Evolutionary conservation across 2,888 invertebrate species (phyloP), one percentile per base, ranked within the genome.

Genomic region (Rutpela maculata): DNA sequence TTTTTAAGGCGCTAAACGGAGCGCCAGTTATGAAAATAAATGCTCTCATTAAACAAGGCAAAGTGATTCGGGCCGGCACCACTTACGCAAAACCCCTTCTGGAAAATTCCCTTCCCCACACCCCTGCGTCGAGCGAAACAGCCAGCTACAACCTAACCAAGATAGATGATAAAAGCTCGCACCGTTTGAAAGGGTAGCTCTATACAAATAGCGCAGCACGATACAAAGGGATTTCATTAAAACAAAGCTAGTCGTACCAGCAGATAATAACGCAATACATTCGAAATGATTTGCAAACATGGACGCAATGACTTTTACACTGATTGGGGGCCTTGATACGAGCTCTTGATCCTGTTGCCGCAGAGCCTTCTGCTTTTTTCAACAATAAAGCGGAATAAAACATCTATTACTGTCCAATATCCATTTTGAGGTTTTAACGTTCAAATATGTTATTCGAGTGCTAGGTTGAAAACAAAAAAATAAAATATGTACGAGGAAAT

Each of bases 181-280:
- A n/a, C 65, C 18, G 43, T 65, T 59, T 59, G 19, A 59, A 59
- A 59, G 59, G 59, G 59, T 59, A 19, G 19, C 59, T 59, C 18
- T 59, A 59, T 59, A 59, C 59, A 59, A 59, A 59, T 59, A 65
- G 17, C 18, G 63, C 15, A 65, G 35, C 38, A 11, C 35, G 12
- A 43, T 38, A 65, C 65, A 65, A 65, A 65, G 65, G 43, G 65
- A 38, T 65, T 65, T 65, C 65, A 65, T 65, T 65, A 65, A 65
- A 65, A 65, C 38, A 65, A 65, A 65, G 38, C 65, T 43, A 43
- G 65, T 38, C 65, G 65, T 65, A 65, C 65, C 35, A 38, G 18
- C 17, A 38, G 38, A 38, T 38, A 65, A 38, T 19, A 65, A 35
- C 38, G 65, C 65, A 65, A 65, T 65, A 65, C 65, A 65, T 65